Evolutionary conservation across 1,140 invertebrate species (phyloP), one percentile per base, ranked within the genome.

Genomic region (Leptinotarsa texana): DNA sequence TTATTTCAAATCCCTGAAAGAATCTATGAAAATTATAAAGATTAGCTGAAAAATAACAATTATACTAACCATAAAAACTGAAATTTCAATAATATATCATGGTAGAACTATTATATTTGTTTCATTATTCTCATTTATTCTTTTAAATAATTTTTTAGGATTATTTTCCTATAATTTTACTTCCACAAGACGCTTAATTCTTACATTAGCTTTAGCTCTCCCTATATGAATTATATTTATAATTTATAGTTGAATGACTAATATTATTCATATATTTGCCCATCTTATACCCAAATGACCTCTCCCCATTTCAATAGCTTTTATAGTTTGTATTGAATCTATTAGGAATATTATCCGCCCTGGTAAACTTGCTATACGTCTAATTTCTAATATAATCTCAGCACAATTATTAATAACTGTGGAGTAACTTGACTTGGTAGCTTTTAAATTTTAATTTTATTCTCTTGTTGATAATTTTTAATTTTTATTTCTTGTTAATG

Each of bases 141-240:
- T 88, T 84, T 86, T 89, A 85, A 90, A 88, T 87, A 91, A 91
- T 87, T 89, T 90, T 81, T 80, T 91, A 86, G 88, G 90, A 15
- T 82, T 92, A 87, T 89, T 91, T 63, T 88, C 90, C 4, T 92
- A 91, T 87, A 89, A 92, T 87, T 92, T 92, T 87, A 90, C 89
- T 15, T 84, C 82, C 78, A 87, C 89, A 76, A 90, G 88, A 27
- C 90, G 92, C 83, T 76, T 91, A 87, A 80, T 78, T 49, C 78
- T 90, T 82, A 88, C 87, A 51, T 78, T 91, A 83, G 77, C 84
- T 3, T 77, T 91, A 78, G 85, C 88, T 11, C 80, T 92, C 80
- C 85, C 87, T 4, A 77, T 91, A 82, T 92, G 90, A 90, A 74
- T 90, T 81, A 83, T 80, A 80, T 88, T 91, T 83, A 90, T 92